Evolutionary conservation across 2,113 vertebrate genomes (phyloP).

Genomic region (Australoheros scitulus): DNA sequence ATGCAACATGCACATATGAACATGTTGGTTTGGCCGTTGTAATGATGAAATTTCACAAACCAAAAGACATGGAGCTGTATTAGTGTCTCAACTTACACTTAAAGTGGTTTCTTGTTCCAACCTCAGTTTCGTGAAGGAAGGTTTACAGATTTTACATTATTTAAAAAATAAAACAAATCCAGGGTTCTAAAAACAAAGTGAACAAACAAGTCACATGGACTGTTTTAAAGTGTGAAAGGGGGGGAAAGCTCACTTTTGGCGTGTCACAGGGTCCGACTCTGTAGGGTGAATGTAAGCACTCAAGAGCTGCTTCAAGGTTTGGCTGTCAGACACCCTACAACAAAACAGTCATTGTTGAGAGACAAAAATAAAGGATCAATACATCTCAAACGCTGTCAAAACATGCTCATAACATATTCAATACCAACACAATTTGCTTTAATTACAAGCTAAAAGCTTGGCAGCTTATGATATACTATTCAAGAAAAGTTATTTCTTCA

Average conservation of each 20-base stretch:
- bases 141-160: neutral
- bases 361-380: neutral
- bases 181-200: neutral
- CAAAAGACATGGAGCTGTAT: neutral
- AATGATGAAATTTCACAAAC: neutral
- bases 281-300: slow-evolving; percentile 87
- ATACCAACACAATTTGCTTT: neutral
- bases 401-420: neutral
- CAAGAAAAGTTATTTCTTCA: neutral
- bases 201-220: neutral
- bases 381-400: neutral
- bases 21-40: neutral
- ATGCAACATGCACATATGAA: neutral
- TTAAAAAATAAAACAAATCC: neutral
- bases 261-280: slow-evolving; percentile 88
- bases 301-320: slow-evolving; percentile 85
- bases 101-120: neutral
- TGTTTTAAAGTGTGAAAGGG: neutral
- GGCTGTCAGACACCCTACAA: slow-evolving; percentile 85
- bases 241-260: slow-evolving; percentile 82
- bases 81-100: neutral
- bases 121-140: neutral
- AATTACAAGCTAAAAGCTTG: neutral
- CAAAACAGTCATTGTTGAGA: slow-evolving; percentile 22
- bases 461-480: neutral